These are phyloP conservation scores for Mus spicilegus DNA, from an alignment of 2,113 vertebrate species.

Conservation along the genomic window DNA sequence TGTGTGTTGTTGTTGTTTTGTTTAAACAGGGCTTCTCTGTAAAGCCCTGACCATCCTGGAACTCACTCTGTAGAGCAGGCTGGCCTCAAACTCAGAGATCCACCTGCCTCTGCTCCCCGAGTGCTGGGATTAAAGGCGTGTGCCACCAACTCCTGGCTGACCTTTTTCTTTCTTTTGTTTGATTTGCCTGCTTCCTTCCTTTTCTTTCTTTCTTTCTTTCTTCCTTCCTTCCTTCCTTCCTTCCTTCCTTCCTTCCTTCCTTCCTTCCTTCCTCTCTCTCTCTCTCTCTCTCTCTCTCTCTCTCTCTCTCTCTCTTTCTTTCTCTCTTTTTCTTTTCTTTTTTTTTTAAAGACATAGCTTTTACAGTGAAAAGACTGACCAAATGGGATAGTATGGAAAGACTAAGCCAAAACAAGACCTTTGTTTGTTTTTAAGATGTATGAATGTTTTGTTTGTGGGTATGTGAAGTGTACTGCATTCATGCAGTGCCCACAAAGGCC, in stretches of 20 bases:
- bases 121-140: not conserved
- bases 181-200: no score
- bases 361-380: not conserved
- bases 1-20: not conserved
- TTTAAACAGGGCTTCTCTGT: not conserved
- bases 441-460: not conserved
- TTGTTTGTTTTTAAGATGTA: not conserved
- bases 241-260: no score
- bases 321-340: no score
- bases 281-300: no score
- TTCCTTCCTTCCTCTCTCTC: no score
- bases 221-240: no score
- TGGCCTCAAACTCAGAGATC: not conserved
- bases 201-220: no score
- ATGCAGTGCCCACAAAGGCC: not conserved
- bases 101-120: not conserved
- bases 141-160: not conserved
- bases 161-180: not conserved
- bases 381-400: not conserved
- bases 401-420: not conserved
- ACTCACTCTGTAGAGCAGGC: not conserved
- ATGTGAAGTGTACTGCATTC: not conserved
- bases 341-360: not conserved
- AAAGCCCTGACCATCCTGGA: not conserved
- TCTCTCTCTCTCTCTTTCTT: no score